These are phyloP conservation scores for Brachionus manjavacas DNA, from an alignment of 1,140 invertebrate species.

Conservation along the genomic window DNA sequence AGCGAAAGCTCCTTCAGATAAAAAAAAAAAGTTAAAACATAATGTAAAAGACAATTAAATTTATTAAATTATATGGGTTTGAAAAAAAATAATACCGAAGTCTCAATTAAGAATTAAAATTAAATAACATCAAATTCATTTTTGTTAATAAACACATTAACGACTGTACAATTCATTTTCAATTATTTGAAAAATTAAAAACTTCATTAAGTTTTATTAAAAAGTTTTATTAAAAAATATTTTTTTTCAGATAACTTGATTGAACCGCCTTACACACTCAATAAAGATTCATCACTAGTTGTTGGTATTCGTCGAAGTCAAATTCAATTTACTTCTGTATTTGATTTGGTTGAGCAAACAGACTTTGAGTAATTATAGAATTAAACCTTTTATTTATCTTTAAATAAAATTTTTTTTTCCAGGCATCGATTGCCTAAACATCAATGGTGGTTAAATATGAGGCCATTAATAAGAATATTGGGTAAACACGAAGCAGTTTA, in stretches of 20 bases:
- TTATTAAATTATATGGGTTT: no score
- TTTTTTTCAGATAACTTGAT: not conserved
- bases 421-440: conserved; percentile 84
- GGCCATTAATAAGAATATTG: conserved; percentile 86
- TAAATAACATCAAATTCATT: not conserved
- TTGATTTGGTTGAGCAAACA: conserved; percentile 74
- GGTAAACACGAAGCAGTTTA: conserved; percentile 93
- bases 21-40: no score
- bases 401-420: not conserved
- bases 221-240: not conserved
- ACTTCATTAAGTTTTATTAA: not conserved
- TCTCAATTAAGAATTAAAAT: no score
- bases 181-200: no score
- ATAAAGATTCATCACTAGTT: not conserved
- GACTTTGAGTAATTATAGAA: conserved; percentile 69
- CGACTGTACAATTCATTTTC: no score
- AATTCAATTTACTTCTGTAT: conserved; percentile 82
- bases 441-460: conserved; percentile 97
- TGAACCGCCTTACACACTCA: not conserved
- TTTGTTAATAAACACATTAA: not conserved
- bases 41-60: no score
- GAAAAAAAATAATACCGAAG: no score
- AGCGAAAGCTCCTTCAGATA: no score
- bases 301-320: conserved; percentile 76
- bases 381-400: not conserved